Base-by-base conservation (phyloP, 2,113 vertebrate genomes). In the Ancistrus triradiatus region DNA sequence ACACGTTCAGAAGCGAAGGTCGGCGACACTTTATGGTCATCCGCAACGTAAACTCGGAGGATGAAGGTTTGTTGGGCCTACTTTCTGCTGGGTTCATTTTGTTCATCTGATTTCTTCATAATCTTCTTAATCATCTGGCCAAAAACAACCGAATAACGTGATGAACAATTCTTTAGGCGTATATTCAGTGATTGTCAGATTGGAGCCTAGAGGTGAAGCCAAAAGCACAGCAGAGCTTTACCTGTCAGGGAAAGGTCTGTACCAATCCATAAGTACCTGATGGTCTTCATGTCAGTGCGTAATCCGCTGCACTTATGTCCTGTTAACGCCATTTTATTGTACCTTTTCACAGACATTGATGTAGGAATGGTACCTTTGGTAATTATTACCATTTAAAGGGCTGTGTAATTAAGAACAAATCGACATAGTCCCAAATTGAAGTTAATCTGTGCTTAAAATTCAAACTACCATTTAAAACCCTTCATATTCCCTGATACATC, bases 11-110 rank as follows among this genome's bases (percentile, higher is more conserved):
- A 75, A 98, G 91, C 13, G 92, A 97, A 68, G 95, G 94, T 8
- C 91, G 95, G 69, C 93, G 93, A 69, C 95, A 99, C 81, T 99
- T 98, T 69, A 98, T 99, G 95, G 94, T 95, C 58, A 99, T 99
- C 77, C 90, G 90, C 86, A 98, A 96, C 0, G 95, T 99, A 73
- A 90, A 92, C 62, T 86, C 90, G 25, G 94, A 97, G 66, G 96
- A 99, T 2, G 95, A 98, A 98, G 96, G 96, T 99, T 88, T 86
- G 80, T 83, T 81, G 68, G 62, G 73, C n/a, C 24, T 33, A 33
- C 59, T 56, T 72, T 46, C 59, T 21, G 61, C 57, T 63, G 22
- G 22, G 27, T 72, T 69, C 44, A 37, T 14, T 50, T 62, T 69
- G 24, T 66, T 65, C 9, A 4, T 31, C 27, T 4, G 27, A 4